phyloP scores from a whole-genome alignment of 2,797 vertebrate species.

The Enteromius afrohamiltoni region DNA sequence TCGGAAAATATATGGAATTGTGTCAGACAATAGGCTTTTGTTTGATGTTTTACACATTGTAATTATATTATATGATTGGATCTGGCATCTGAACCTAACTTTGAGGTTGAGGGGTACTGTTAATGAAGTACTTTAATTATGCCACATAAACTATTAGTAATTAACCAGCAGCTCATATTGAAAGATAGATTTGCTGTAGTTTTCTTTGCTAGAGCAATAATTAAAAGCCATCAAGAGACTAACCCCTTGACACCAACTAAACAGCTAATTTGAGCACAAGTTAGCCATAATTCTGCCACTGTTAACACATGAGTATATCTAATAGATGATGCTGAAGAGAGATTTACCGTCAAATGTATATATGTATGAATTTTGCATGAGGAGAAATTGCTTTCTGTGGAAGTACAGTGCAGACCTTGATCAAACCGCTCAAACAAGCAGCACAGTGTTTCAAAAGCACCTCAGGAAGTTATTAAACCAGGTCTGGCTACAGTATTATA shows the following conservation, averaged over 20 bases:
- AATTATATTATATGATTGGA: constrained; percentile 28
- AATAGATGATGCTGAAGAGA: neutral
- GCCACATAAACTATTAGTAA: constrained; percentile 9
- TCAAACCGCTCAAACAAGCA: constrained; percentile 6
- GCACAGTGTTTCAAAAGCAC: neutral
- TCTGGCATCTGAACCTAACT: constrained; percentile 12
- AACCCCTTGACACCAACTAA: constrained; percentile 27
- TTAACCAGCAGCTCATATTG: neutral
- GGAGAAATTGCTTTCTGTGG: neutral
- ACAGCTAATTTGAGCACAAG: constrained; percentile 28
- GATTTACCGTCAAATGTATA: neutral
- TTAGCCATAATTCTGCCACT: constrained; percentile 15
- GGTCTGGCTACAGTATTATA: no score
- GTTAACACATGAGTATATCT: neutral
- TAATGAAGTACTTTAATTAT: constrained; percentile 25
- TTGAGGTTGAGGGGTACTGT: constrained; percentile 7
- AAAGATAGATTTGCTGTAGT: constrained; percentile 23
- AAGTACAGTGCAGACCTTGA: neutral
- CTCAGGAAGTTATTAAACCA: neutral
- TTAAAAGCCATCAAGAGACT: constrained; percentile 19
- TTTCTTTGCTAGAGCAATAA: constrained; percentile 20
- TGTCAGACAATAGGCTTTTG: neutral
- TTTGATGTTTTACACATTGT: neutral
- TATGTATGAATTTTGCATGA: neutral
- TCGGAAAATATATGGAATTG: neutral